Base-by-base conservation (phyloP, 2,888 invertebrate species). In the Hartigia nigra region DNA sequence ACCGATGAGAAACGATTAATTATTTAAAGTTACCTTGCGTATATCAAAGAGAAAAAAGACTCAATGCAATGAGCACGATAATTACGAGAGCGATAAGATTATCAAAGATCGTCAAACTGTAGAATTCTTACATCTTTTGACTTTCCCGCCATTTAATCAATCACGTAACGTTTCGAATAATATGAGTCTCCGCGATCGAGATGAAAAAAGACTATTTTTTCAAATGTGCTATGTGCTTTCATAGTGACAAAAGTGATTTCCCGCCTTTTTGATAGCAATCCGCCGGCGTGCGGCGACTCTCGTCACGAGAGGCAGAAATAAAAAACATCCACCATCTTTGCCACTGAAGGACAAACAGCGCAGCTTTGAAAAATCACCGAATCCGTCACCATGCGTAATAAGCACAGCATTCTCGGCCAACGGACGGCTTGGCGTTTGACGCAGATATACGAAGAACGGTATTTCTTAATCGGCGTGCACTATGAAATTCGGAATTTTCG, bases 281-380 rank as follows among this genome's bases (percentile, higher is more conserved):
- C 84, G 82, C 82, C 84, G 82, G 81, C 81, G 80, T 83, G 80
- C 82, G 82, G 82, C 80, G 83, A 85, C 83, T 85, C 84, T 83
- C 85, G 81, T 86, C 84, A 80, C 85, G 81, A 80, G 80, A 81
- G 78, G 74, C 80, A 79, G 81, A 81, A 80, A 80, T 77, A 83
- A 82, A 83, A 78, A 82, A 88, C 87, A 88, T 86, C 90, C 88
- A 87, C 89, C 90, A 90, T 90, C 87, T 90, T 90, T 90, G 89
- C 86, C 87, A 86, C 85, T 85, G 90, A 90, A 91, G 89, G 89
- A 90, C 88, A 84, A 88, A 89, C 87, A 86, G 84, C 88, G 86
- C 85, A 88, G 87, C 87, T 88, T 87, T 83, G 86, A 85, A 87
- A 87, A 85, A 87, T 86, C 83, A 77, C 79, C 78, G 85, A 84